Base-by-base conservation (phyloP, 2,113 vertebrate genomes). In the Aleadryas rufinucha region DNA sequence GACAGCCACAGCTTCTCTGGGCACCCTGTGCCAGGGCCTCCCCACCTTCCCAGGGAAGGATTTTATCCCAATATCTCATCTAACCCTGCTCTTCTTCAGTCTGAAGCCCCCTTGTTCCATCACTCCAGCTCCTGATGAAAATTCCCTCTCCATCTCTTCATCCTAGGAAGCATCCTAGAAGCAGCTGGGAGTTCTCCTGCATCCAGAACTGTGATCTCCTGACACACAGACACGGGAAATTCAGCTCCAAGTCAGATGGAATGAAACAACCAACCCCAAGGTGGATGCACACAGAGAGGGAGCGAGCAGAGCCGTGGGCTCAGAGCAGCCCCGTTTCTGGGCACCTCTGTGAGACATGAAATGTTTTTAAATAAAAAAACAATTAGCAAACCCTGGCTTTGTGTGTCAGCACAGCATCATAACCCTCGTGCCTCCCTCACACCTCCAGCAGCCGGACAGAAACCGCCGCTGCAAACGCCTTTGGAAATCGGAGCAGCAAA, bases 211-310 rank as follows among this genome's bases (percentile, higher is more conserved):
- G 77, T 2, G 66, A 76, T 23, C 23, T 78, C 52, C 74, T 30
- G 69, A 16, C 53, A 59, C 12, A 16, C 9, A 39, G n/a, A 4
- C n/a, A 17, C 0, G 14, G 70, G 18, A 72, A 74, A 23, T 0
- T 4, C 89, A 69, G 71, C 79, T 69, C 68, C 50, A 14, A 33
- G 66, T 11, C 61, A 17, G 30, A 45, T 2, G 13, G 72, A 42
- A 41, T 15, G 2, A 2, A 66, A 52, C 2, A 21, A 81, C 49
- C 21, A 13, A 45, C 12, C 18, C 64, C 54, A 9, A 26, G 68
- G 70, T 35, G 56, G 45, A 47, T 0, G 17, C 8, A 10, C 1
- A 5, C 2, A 0, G 19, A n/a, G 45, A 41, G 30, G 69, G 61
- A 64, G 15, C 4, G 50, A 81, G 79, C 19, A 0, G 75, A 94